Evolutionary conservation across 2,797 vertebrate species (phyloP).

Genomic region (Margarornis squamiger): DNA sequence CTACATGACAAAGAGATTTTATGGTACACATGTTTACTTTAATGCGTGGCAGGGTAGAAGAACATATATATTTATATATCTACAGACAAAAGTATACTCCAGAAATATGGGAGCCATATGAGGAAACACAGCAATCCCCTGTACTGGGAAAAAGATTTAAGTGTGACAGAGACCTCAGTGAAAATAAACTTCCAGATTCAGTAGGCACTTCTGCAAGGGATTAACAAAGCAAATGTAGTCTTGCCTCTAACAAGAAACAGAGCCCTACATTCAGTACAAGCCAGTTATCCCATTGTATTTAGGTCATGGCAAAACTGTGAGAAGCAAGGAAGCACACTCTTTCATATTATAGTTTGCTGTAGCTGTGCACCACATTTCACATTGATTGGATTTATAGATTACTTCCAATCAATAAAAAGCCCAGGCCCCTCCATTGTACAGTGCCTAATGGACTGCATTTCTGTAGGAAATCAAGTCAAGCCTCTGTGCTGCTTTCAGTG

Average conservation of each 20-base stretch:
- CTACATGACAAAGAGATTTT: not conserved
- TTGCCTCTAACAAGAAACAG: constrained; percentile 5
- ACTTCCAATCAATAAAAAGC: not conserved
- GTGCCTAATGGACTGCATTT: not conserved
- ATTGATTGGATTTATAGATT: not conserved
- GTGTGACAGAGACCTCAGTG: not conserved
- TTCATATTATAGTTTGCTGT: not conserved
- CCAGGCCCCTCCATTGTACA: not conserved
- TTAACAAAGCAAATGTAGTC: not conserved
- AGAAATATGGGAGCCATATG: constrained; percentile 7
- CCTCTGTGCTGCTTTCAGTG: not conserved
- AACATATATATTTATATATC: not conserved
- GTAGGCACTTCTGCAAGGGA: constrained; percentile 17
- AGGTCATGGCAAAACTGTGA: not conserved
- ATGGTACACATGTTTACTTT: not conserved
- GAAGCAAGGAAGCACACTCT: not conserved
- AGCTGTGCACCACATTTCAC: not conserved
- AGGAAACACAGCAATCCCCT: not conserved
- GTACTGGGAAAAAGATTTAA: not conserved
- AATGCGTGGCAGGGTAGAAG: not conserved
- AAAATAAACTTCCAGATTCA: constrained; percentile 21
- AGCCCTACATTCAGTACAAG: not conserved
- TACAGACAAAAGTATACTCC: not conserved
- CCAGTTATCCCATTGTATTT: not conserved
- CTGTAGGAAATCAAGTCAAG: not conserved